Conservation (phyloP, 2,888 invertebrate species). For the Hydrotaea diabolus region DNA sequence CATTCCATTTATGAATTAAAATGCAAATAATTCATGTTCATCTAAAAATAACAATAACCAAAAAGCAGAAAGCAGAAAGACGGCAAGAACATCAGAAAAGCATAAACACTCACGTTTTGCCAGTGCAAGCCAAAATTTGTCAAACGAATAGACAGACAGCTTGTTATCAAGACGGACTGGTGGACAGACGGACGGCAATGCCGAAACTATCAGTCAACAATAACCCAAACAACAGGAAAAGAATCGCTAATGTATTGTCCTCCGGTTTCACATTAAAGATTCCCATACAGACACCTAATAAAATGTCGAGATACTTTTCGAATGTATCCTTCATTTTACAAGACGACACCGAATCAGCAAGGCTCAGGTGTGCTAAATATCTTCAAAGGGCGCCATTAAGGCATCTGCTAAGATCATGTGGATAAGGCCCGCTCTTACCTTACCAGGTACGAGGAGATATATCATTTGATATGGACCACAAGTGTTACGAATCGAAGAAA, state of each 20-base stretch:
- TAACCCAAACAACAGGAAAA: not conserved
- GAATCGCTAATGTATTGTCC: constrained; percentile 67
- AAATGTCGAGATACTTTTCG: no score
- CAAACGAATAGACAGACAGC: constrained; percentile 14
- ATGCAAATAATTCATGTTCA: constrained; percentile 73
- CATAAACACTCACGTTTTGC: not conserved
- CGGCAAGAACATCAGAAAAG: not conserved
- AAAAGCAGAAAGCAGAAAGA: constrained; percentile 27
- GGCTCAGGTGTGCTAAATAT: no score
- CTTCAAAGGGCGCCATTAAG: no score
- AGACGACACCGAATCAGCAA: no score
- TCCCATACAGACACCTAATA: no score
- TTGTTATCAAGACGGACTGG: not conserved
- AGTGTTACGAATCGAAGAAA: no score
- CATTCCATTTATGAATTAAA: constrained; percentile 72
- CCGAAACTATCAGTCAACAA: constrained; percentile 22
- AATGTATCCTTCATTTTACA: no score
- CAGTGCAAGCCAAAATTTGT: constrained; percentile 30
- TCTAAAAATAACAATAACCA: constrained; percentile 60
- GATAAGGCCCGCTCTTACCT: no score
- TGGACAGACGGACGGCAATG: not conserved
- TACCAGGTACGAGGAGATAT: no score
- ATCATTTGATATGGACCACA: no score
- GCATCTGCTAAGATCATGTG: no score
- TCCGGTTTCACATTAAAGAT: not conserved